These are phyloP conservation scores for Tetraneura akinire DNA, from an alignment of 1,140 invertebrate species.

Conservation along the genomic window DNA sequence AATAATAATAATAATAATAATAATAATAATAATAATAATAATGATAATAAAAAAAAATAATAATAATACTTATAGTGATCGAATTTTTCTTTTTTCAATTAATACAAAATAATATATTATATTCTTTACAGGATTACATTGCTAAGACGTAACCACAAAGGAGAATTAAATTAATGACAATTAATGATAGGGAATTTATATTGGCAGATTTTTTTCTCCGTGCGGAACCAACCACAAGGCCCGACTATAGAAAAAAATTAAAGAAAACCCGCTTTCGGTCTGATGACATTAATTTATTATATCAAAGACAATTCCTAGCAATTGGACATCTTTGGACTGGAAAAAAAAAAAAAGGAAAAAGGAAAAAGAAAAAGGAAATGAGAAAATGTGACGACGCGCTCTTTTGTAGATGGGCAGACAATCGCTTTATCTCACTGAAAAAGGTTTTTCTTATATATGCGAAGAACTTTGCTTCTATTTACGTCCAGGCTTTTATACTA, in stretches of 20 bases:
- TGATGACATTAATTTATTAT: slow-evolving; percentile 51
- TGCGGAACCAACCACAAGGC: slow-evolving; percentile 4
- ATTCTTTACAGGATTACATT: background rate
- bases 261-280: slow-evolving; percentile 43
- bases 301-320: slow-evolving; percentile 47
- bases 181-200: slow-evolving; percentile 39
- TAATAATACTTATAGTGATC: background rate
- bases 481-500: slow-evolving; percentile 33
- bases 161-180: background rate
- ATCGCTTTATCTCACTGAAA: slow-evolving; percentile 49
- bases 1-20: background rate
- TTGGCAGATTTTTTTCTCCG: slow-evolving; percentile 40
- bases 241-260: slow-evolving; percentile 1
- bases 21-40: background rate
- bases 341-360: slow-evolving; percentile 21
- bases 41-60: background rate
- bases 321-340: slow-evolving; percentile 25
- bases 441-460: slow-evolving; percentile 44
- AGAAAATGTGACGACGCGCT: slow-evolving; percentile 42
- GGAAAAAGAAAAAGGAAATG: slow-evolving; percentile 32
- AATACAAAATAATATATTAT: background rate
- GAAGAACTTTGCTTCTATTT: slow-evolving; percentile 37
- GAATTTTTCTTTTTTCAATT: slow-evolving; percentile 3
- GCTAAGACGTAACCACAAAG: slow-evolving; percentile 10
- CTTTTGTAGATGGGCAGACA: slow-evolving; percentile 43